Percentiles rank a stretch among this genome's conserved stretches.
These are phyloP conservation scores for Eutolmus rufibarbis DNA, from an alignment of 2,888 invertebrate genomes.

Conservation along the genomic window DNA sequence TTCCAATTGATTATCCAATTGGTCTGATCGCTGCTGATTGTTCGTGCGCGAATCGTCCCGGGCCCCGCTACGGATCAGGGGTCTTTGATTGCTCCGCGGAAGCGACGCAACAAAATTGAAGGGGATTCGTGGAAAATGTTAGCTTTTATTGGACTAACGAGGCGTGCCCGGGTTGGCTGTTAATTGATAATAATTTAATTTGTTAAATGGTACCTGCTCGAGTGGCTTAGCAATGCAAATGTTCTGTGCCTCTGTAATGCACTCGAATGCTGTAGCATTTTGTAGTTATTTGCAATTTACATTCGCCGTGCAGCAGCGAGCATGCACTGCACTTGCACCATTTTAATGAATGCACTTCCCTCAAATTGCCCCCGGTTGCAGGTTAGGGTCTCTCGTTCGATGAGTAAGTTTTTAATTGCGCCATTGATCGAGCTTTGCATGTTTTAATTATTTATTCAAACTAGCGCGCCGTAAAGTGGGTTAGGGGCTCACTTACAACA, in stretches of 20 bases:
- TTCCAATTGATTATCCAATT: slow-evolving; percentile 29
- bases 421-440: not conserved
- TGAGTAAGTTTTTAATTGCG: not conserved
- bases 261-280: not conserved
- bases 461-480: not conserved
- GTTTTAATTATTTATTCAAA: not conserved
- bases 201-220: not conserved
- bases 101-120: not conserved
- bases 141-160: not conserved
- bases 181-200: slow-evolving; percentile 1
- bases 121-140: not conserved
- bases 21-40: not conserved
- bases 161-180: not conserved
- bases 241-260: not conserved
- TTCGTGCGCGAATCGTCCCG: not conserved
- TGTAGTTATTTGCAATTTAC: not conserved
- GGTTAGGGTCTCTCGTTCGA: not conserved
- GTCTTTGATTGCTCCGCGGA: not conserved
- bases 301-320: not conserved
- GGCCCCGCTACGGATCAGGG: not conserved
- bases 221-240: not conserved
- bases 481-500: not conserved
- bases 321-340: not conserved
- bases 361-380: not conserved
- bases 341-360: not conserved